phyloP scores from a whole-genome alignment of 1,140 invertebrate genomes.

The Drosophila lini region DNA sequence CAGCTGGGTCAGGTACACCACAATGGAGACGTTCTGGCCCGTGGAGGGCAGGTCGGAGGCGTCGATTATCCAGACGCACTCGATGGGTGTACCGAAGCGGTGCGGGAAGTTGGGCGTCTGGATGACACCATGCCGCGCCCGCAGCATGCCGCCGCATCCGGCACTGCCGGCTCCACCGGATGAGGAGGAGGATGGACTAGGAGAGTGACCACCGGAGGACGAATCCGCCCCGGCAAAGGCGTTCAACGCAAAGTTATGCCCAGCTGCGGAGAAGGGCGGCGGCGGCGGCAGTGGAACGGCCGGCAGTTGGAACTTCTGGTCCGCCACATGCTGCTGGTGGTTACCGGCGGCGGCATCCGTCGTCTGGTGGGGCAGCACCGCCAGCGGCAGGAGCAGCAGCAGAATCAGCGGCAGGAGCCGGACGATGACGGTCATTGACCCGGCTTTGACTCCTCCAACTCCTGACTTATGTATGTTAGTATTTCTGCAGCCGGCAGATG shows the following conservation, averaged over 20 bases:
- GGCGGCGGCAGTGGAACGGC: constrained; percentile 76
- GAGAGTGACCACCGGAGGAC: constrained; percentile 3
- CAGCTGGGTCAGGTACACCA: constrained; percentile 94
- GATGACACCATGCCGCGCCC: constrained; percentile 88
- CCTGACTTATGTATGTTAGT: constrained; percentile 19
- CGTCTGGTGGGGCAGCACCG: constrained; percentile 21
- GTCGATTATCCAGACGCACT: constrained; percentile 94
- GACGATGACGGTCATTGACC: constrained; percentile 61
- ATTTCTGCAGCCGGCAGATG: constrained; percentile 17
- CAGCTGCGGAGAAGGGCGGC: constrained; percentile 63
- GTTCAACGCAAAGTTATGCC: constrained; percentile 70
- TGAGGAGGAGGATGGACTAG: constrained; percentile 14
- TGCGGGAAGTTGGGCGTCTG: constrained; percentile 93
- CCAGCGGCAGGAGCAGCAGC: constrained; percentile 37
- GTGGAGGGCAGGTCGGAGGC: constrained; percentile 86
- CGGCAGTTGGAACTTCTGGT: constrained; percentile 73
- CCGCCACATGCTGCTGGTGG: constrained; percentile 35
- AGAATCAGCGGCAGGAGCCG: constrained; percentile 39
- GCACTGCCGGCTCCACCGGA: constrained; percentile 13
- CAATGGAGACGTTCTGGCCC: constrained; percentile 87
- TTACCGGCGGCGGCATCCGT: constrained; percentile 18
- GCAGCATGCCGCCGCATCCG: constrained; percentile 87
- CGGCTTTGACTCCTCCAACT: constrained; percentile 40
- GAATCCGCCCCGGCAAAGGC: constrained; percentile 59
- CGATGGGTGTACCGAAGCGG: constrained; percentile 91